Conservation (phyloP, 2,113 vertebrate species). For the Heliornis fulica region DNA sequence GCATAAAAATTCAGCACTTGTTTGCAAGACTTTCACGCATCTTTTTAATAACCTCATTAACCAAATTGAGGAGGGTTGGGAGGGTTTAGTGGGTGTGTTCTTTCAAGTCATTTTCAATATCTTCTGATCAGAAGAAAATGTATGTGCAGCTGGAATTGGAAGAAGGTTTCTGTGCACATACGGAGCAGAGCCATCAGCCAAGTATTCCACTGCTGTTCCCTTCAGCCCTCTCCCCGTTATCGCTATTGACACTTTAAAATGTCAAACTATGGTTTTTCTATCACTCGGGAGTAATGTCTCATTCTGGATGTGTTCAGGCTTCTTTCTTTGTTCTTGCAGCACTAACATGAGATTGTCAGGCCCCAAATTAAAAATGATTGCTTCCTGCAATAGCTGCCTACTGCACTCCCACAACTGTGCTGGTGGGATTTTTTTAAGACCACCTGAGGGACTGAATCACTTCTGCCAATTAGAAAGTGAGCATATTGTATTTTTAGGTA, state of each 20-base stretch:
- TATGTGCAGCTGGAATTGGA: not conserved
- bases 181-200: not conserved
- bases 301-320: not conserved
- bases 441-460: not conserved
- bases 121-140: constrained; percentile 23
- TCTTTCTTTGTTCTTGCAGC: not conserved
- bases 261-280: not conserved
- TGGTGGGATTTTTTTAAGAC: not conserved
- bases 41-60: constrained; percentile 66
- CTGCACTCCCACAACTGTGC: not conserved
- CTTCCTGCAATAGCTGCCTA: not conserved
- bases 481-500: not conserved
- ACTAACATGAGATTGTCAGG: not conserved
- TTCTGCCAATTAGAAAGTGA: not conserved
- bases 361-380: not conserved
- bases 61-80: constrained; percentile 37
- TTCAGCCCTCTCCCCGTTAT: not conserved
- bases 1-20: constrained; percentile 37
- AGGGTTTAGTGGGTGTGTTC: not conserved
- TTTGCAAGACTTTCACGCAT: not conserved
- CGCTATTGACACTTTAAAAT: not conserved
- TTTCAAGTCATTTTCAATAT: constrained; percentile 15
- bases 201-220: not conserved
- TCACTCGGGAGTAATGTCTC: not conserved
- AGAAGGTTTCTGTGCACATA: not conserved